These are phyloP conservation scores for Apodemia hepburni DNA, from an alignment of 2,888 invertebrate genomes.

Conservation along the genomic window DNA sequence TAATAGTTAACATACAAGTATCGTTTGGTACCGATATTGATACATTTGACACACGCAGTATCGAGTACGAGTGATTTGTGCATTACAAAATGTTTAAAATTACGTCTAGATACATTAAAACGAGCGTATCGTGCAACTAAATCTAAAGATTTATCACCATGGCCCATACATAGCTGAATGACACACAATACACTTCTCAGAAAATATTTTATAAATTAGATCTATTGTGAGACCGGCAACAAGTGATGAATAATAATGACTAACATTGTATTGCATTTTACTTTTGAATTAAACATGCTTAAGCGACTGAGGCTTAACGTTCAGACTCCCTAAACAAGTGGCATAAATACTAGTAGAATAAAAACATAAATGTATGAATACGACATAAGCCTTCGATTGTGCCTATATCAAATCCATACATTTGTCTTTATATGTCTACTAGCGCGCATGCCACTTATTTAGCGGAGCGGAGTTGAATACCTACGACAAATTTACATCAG, in stretches of 20 bases:
- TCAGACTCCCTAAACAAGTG: conserved; percentile 35
- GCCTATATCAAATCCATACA: too few relatives aligned
- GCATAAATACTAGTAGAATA: too few relatives aligned
- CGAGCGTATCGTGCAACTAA: conserved; percentile 49
- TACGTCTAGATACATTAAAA: conserved; percentile 58
- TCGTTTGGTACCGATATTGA: conserved; percentile 23
- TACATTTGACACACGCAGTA: conserved; percentile 5
- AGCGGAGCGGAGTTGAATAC: conserved; percentile 43
- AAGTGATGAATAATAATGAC: conserved; percentile 24
- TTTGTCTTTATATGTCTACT: too few relatives aligned
- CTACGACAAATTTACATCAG: conserved; percentile 68
- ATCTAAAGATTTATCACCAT: conserved; percentile 37
- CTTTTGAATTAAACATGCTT: conserved; percentile 15
- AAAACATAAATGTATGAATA: too few relatives aligned
- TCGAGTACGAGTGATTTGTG: conserved; percentile 49
- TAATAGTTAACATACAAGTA: conserved; percentile 43
- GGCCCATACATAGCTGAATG: conserved; percentile 24
- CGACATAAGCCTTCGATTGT: too few relatives aligned
- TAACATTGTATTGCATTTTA: conserved; percentile 8
- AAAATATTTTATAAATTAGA: conserved; percentile 25
- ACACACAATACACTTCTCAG: conserved; percentile 26
- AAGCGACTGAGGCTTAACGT: conserved; percentile 44
- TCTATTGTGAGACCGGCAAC: conserved; percentile 30
- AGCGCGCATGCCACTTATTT: too few relatives aligned
- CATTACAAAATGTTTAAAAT: conserved; percentile 56